phyloP scores from a whole-genome alignment of 2,797 vertebrate genomes.

The Lutjanus argentimaculatus region DNA sequence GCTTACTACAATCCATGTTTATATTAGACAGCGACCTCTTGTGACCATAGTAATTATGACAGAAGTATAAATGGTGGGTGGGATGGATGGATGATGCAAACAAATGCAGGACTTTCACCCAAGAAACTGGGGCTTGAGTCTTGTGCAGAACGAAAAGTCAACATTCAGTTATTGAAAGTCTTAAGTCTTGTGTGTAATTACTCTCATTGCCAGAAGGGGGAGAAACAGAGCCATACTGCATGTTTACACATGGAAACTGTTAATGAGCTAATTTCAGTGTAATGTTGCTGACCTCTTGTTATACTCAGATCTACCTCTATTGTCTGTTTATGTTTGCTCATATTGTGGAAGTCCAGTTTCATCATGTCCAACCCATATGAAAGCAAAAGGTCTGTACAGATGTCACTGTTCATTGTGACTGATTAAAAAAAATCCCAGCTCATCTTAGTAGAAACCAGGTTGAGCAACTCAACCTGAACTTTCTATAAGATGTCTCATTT shows the following conservation, averaged over 20 bases:
- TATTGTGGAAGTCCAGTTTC: background rate
- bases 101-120: too few relatives aligned
- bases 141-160: too few relatives aligned
- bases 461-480: background rate
- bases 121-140: too few relatives aligned
- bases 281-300: background rate
- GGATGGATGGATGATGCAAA: too few relatives aligned
- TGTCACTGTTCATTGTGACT: background rate
- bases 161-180: too few relatives aligned
- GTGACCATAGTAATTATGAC: too few relatives aligned
- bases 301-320: background rate
- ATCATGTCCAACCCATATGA: background rate
- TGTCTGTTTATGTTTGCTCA: background rate
- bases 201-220: too few relatives aligned
- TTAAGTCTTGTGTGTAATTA: too few relatives aligned
- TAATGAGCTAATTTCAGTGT: background rate
- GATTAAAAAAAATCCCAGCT: background rate
- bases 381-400: background rate
- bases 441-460: background rate
- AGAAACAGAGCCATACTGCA: too few relatives aligned
- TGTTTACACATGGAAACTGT: background rate
- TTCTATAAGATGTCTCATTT: constrained; percentile 15
- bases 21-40: too few relatives aligned
- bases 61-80: too few relatives aligned
- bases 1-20: too few relatives aligned